Base-by-base conservation (phyloP, 2,888 invertebrate species). In the Microchrysa polita region DNA sequence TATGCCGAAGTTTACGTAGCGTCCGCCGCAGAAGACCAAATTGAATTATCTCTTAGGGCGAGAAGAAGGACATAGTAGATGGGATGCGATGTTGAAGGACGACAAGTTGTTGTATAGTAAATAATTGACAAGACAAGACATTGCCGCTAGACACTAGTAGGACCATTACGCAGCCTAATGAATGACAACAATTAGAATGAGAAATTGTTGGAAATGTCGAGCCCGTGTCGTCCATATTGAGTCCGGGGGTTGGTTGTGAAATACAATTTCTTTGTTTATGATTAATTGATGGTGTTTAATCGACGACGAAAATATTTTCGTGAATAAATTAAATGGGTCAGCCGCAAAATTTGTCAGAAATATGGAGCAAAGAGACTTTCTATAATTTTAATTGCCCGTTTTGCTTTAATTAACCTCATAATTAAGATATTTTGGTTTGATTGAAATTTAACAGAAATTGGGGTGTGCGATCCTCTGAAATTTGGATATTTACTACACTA, bases 141-240 rank as follows among this genome's bases (percentile, higher is more conserved):
- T 48, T 2, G 14, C 12, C 16, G 2, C 48, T 48, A 48, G 16
- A 48, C 48, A 48, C n/a, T n/a, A n/a, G n/a, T n/a, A n/a, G n/a
- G 4, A 12, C 48, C 48, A 48, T 48, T n/a, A n/a, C n/a, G n/a
- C 48, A 48, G 16, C 48, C 16, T 48, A 48, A 48, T 48, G 48
- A 48, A 48, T 48, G 48, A 48, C 48, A 48, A 48, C 16, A 48
- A 48, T 48, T 12, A 48, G 48, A 48, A 48, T 48, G 48, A 12
- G 48, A 48, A 48, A 48, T 48, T 48, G 16, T 4, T n/a, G 12
- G 2, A 48, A 48, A 12, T n/a, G 16, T 48, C 16, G 48, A 48
- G 48, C 16, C n/a, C n/a, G n/a, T n/a, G n/a, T n/a, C n/a, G n/a
- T n/a, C n/a, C n/a, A n/a, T n/a, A n/a, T n/a, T n/a, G n/a, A n/a